Evolutionary conservation across 1,140 invertebrate genomes (phyloP).

Genomic region (Drosophila funebris): DNA sequence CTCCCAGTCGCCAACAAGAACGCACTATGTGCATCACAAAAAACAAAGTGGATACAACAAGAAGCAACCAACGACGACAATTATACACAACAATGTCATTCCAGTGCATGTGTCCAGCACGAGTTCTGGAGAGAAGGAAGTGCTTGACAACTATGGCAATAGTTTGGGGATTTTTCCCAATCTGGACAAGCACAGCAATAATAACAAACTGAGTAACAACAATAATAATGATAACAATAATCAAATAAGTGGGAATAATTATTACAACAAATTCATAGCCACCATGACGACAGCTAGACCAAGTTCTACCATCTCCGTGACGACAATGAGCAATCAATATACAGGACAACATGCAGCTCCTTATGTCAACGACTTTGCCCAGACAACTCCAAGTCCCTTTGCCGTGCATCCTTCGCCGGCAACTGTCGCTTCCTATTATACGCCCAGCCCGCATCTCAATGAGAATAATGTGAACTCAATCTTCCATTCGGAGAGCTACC

Average conservation of each 20-base stretch:
- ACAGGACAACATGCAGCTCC: constrained; percentile 46
- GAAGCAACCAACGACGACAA: constrained; percentile 60
- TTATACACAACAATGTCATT: constrained; percentile 83
- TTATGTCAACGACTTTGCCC: constrained; percentile 44
- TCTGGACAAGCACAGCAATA: constrained; percentile 42
- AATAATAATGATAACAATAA: constrained; percentile 18
- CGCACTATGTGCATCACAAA: constrained; percentile 46
- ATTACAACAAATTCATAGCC: constrained; percentile 33
- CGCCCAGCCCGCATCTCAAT: constrained; percentile 73
- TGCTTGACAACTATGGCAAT: constrained; percentile 73
- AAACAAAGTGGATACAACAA: constrained; percentile 43
- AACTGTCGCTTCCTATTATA: constrained; percentile 68
- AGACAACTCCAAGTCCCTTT: constrained; percentile 68
- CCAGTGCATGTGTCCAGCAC: constrained; percentile 70
- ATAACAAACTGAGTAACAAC: neutral
- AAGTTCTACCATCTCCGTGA: constrained; percentile 32
- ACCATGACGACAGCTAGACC: constrained; percentile 59
- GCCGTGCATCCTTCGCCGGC: constrained; percentile 60
- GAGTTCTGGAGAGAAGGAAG: constrained; percentile 70
- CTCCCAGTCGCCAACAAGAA: constrained; percentile 10
- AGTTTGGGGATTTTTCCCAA: constrained; percentile 65
- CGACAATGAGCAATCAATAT: constrained; percentile 37
- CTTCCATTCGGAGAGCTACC: constrained; percentile 69
- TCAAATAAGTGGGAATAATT: constrained; percentile 33
- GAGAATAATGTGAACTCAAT: constrained; percentile 74